Evolutionary conservation across 1,140 invertebrate genomes (phyloP).

Genomic region (Cecropterus lyciades): DNA sequence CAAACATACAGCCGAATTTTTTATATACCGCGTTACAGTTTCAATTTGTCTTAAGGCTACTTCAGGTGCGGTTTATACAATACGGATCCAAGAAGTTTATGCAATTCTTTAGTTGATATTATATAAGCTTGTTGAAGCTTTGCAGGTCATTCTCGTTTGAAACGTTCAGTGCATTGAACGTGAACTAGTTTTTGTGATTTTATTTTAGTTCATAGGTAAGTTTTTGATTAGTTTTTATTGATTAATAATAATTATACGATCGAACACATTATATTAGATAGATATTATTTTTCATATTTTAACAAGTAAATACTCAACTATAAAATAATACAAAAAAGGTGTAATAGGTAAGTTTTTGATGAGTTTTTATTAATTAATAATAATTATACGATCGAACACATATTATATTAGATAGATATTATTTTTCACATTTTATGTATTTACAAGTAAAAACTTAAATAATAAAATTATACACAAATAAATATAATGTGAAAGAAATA

Average conservation of each 20-base stretch:
- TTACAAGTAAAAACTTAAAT: too few relatives aligned
- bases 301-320: too few relatives aligned
- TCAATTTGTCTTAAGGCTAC: too few relatives aligned
- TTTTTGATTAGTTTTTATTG: constrained; percentile 9
- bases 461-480: too few relatives aligned
- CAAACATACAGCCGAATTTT: too few relatives aligned
- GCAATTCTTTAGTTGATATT: constrained; percentile 81
- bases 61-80: constrained; percentile 48
- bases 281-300: too few relatives aligned
- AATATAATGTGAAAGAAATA: too few relatives aligned
- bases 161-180: constrained; percentile 72
- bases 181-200: constrained; percentile 48
- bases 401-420: too few relatives aligned
- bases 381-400: neutral
- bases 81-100: constrained; percentile 73
- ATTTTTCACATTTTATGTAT: too few relatives aligned
- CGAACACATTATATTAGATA: too few relatives aligned
- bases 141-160: constrained; percentile 63
- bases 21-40: too few relatives aligned
- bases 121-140: constrained; percentile 73
- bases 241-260: constrained; percentile 6
- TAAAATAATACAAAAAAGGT: too few relatives aligned
- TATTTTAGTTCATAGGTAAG: constrained; percentile 29
- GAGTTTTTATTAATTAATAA: neutral
- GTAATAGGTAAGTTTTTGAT: constrained; percentile 28